A percentile compares a stretch with the other conserved stretches of the same genome.
Conservation (phyloP, 2,888 invertebrate species). For the Xestia xanthographa region DNA sequence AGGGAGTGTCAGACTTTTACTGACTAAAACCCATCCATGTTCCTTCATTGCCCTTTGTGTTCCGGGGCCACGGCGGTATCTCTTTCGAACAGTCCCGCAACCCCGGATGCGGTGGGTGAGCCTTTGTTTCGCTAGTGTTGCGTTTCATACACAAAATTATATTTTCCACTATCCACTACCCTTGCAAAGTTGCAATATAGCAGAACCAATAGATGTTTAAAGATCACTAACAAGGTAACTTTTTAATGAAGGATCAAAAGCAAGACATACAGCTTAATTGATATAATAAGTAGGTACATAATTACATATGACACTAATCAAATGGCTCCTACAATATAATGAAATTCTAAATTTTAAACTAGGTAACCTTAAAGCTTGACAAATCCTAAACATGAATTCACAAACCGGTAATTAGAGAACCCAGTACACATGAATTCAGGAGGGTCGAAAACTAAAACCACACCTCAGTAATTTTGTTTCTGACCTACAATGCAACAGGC, state of each 20-base stretch:
- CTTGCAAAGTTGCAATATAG: too few species aligned
- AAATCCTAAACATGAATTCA: neutral
- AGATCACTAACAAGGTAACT: neutral
- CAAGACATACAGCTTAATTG: neutral
- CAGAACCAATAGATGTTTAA: neutral
- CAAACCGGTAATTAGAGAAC: neutral
- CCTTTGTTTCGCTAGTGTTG: neutral
- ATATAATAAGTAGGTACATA: too few species aligned
- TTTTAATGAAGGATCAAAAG: neutral
- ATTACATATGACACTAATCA: too few species aligned
- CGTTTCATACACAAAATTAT: conserved; percentile 6
- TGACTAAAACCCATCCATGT: too few species aligned
- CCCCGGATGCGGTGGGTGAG: neutral
- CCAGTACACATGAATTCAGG: neutral
- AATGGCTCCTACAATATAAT: too few species aligned
- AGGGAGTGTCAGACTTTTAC: too few species aligned
- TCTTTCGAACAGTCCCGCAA: too few species aligned
- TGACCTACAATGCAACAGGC: conserved; percentile 31
- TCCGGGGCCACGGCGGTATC: too few species aligned
- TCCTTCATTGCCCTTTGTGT: too few species aligned
- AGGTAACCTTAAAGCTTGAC: neutral
- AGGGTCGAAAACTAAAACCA: neutral
- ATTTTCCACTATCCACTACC: too few species aligned
- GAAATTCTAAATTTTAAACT: neutral
- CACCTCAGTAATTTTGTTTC: neutral